Percentiles rank a stretch among this genome's conserved stretches.
Conservation (phyloP, 2,797 vertebrate genomes). For the Pseudopleuronectes americanus region DNA sequence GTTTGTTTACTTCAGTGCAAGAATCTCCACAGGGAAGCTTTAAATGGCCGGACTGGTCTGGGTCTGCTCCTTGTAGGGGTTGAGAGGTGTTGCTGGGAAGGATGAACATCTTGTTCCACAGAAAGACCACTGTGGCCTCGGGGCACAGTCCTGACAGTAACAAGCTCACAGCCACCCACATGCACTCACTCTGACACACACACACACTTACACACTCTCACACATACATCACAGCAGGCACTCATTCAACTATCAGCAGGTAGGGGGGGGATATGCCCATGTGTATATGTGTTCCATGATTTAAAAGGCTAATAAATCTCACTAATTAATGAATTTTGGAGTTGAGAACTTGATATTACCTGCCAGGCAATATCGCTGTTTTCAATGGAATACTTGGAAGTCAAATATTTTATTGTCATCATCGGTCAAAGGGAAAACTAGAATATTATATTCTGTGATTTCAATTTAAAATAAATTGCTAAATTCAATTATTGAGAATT, state of each 20-base stretch:
- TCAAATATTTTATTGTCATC: background rate
- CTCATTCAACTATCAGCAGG: constrained; percentile 42
- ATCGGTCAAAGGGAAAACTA: background rate
- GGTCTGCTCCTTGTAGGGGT: constrained; percentile 52
- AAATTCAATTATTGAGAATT: background rate
- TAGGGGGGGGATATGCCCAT: background rate
- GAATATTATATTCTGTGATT: background rate
- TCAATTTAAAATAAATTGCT: background rate
- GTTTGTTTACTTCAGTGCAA: constrained; percentile 10
- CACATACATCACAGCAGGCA: constrained; percentile 25
- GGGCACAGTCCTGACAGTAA: constrained; percentile 75
- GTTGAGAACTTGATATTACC: background rate
- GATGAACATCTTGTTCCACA: constrained; percentile 59
- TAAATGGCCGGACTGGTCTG: constrained; percentile 38
- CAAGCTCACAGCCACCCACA: constrained; percentile 57
- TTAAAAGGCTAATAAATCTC: constrained; percentile 11
- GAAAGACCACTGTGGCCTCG: constrained; percentile 65
- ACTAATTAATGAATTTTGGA: background rate
- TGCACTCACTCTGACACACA: constrained; percentile 12
- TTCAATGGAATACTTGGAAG: background rate
- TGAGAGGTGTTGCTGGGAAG: constrained; percentile 63
- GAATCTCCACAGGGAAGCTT: constrained; percentile 19
- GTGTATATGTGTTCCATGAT: background rate
- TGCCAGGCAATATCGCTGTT: background rate
- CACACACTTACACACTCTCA: constrained; percentile 13